Conservation (phyloP, 2,888 invertebrate genomes). For the Chrysina gloriosa region DNA sequence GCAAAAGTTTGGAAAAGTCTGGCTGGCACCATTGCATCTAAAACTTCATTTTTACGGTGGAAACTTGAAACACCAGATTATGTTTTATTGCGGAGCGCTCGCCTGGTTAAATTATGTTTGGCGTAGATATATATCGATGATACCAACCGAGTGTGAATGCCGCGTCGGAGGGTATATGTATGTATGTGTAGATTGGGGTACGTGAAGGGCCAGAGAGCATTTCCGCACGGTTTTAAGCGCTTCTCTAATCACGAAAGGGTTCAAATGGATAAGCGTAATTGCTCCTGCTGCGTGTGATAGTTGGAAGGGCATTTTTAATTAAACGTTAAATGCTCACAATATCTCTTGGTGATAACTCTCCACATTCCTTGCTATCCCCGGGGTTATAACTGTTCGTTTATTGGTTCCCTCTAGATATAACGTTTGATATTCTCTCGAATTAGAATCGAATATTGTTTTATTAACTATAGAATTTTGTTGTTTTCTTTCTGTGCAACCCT, state of each 20-base stretch:
- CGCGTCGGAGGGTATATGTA: conserved; percentile 3
- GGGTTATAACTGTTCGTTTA: not conserved
- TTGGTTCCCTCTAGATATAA: conserved; percentile 10
- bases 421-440: not conserved
- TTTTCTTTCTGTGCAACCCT: not conserved
- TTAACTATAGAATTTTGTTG: not conserved
- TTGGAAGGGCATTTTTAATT: conserved; percentile 34
- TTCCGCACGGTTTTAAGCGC: conserved; percentile 13
- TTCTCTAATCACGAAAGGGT: conserved; percentile 51
- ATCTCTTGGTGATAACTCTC: conserved; percentile 22
- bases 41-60: conserved; percentile 37
- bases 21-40: conserved; percentile 39
- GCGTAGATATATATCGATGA: conserved; percentile 23
- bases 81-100: conserved; percentile 43
- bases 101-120: conserved; percentile 35
- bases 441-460: not conserved
- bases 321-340: conserved; percentile 21
- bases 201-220: not conserved
- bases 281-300: conserved; percentile 39
- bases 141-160: conserved; percentile 17
- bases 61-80: conserved; percentile 44
- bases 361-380: not conserved
- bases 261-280: conserved; percentile 54
- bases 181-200: not conserved
- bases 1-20: conserved; percentile 46